Evolutionary conservation across 1,140 invertebrate species (phyloP).

Genomic region (Hydropsyche tenuis): DNA sequence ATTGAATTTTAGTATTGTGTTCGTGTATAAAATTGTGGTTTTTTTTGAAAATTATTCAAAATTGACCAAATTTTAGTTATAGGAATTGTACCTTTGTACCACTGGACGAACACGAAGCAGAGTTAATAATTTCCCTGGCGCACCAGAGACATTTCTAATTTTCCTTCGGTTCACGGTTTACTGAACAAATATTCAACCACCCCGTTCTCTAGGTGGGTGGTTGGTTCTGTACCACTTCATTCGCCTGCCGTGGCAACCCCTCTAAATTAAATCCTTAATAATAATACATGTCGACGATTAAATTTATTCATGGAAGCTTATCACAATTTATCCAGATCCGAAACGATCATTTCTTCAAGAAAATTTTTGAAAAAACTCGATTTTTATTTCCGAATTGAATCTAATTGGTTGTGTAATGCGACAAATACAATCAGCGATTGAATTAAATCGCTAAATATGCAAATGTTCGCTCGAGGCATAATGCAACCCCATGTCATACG

Average conservation of each 20-base stretch:
- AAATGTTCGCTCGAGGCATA: too few relatives aligned
- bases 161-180: constrained; percentile 50
- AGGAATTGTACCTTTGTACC: too few relatives aligned
- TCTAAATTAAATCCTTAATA: constrained; percentile 33
- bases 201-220: constrained; percentile 16
- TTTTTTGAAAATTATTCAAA: too few relatives aligned
- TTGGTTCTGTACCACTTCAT: constrained; percentile 22
- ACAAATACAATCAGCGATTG: too few relatives aligned
- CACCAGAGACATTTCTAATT: constrained; percentile 50
- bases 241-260: not conserved
- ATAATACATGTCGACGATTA: constrained; percentile 15
- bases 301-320: constrained; percentile 22
- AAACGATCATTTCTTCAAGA: not conserved
- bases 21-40: too few relatives aligned
- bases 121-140: constrained; percentile 39
- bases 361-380: too few relatives aligned
- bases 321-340: not conserved
- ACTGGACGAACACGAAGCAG: constrained; percentile 36
- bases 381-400: too few relatives aligned
- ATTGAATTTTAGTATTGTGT: too few relatives aligned
- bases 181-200: constrained; percentile 40
- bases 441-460: too few relatives aligned
- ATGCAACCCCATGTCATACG: too few relatives aligned
- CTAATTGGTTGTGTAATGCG: too few relatives aligned
- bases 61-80: too few relatives aligned